Percentiles rank a stretch among this genome's conserved stretches.
These are phyloP conservation scores for Semaprochilodus insignis DNA, from an alignment of 2,797 vertebrate species.

Conservation along the genomic window DNA sequence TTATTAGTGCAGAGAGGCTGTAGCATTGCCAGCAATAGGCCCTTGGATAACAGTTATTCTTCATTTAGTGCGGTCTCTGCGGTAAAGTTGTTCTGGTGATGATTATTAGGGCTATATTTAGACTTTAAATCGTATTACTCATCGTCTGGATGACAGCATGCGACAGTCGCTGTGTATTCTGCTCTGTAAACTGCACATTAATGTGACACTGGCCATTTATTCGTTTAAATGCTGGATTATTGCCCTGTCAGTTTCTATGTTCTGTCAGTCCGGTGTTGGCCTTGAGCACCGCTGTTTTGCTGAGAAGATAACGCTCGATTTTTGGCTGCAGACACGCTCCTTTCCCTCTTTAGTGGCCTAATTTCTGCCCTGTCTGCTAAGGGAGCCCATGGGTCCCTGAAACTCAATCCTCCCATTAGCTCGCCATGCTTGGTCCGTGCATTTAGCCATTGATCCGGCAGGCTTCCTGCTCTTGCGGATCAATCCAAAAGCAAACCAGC, in stretches of 20 bases:
- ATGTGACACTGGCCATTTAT: background rate
- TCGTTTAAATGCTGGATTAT: background rate
- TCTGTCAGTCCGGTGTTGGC: background rate
- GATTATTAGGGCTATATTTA: background rate
- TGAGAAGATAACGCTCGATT: background rate
- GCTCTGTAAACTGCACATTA: background rate
- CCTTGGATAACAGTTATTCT: background rate
- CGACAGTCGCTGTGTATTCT: too few species aligned
- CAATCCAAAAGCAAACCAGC: constrained; percentile 39
- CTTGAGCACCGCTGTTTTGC: background rate
- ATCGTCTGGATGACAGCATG: background rate
- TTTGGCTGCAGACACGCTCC: background rate
- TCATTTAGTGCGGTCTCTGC: constrained; percentile 8
- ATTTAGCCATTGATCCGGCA: constrained; percentile 50
- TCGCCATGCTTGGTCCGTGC: constrained; percentile 41
- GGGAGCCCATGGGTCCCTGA: constrained; percentile 22
- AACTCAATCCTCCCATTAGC: constrained; percentile 57
- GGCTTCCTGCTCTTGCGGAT: constrained; percentile 42
- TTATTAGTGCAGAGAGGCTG: background rate
- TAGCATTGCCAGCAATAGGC: background rate
- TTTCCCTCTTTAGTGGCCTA: constrained; percentile 5
- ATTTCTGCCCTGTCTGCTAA: constrained; percentile 21
- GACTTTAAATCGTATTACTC: too few species aligned
- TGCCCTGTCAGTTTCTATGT: background rate
- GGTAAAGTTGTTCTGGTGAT: background rate